phyloP scores from a whole-genome alignment of 1,140 invertebrate species.

The Cherax quadricarinatus region DNA sequence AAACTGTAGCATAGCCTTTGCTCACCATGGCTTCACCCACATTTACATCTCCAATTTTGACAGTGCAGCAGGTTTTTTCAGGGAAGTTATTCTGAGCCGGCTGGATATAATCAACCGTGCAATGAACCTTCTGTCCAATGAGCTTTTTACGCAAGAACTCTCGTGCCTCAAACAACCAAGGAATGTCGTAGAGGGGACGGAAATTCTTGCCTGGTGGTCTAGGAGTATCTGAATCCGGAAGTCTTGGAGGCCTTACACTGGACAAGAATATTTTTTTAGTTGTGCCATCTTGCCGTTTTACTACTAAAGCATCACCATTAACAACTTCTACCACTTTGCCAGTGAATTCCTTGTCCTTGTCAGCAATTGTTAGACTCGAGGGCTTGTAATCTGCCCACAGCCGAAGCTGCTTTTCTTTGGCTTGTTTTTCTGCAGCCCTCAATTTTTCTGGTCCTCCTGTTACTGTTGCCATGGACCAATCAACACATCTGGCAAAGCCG shows the following conservation, averaged over 20 bases:
- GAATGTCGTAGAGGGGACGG: constrained; percentile 96
- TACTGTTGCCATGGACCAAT: constrained; percentile 96
- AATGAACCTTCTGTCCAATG: constrained; percentile 96
- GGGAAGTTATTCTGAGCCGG: constrained; percentile 94
- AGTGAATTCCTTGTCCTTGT: constrained; percentile 90
- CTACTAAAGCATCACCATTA: constrained; percentile 93
- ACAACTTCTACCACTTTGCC: constrained; percentile 94
- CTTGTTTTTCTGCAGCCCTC: constrained; percentile 88
- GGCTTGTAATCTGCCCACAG: constrained; percentile 90
- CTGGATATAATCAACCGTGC: constrained; percentile 97
- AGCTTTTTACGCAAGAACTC: constrained; percentile 98
- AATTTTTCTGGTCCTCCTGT: constrained; percentile 89
- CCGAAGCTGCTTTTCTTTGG: constrained; percentile 91
- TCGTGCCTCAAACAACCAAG: constrained; percentile 98
- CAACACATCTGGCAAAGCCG: constrained; percentile 97
- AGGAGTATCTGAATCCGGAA: constrained; percentile 58
- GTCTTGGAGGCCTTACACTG: constrained; percentile 92
- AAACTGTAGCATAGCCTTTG: constrained; percentile 94
- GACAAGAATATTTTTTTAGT: constrained; percentile 96
- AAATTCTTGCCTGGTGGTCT: constrained; percentile 81
- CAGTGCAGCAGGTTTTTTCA: constrained; percentile 96
- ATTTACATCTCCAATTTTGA: constrained; percentile 90
- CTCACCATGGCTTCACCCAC: constrained; percentile 95
- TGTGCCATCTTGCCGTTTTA: constrained; percentile 87
- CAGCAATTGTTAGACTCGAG: constrained; percentile 78